These are phyloP conservation scores for Schrankia costaestrigalis DNA, from an alignment of 2,888 invertebrate species.

Conservation along the genomic window DNA sequence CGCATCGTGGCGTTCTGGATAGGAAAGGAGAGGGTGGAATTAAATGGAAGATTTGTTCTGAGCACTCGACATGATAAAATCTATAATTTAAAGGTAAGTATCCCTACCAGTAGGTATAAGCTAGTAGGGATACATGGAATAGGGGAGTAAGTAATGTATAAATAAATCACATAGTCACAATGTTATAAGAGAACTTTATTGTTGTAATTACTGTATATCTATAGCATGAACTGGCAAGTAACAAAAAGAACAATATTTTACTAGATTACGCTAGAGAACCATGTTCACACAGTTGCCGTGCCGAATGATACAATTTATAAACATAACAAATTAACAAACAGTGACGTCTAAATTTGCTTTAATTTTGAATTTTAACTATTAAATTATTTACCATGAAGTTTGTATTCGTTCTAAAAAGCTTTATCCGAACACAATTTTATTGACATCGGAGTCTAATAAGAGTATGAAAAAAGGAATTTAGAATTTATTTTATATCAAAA, in stretches of 20 bases:
- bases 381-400: conserved; percentile 61
- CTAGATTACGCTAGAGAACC: conserved; percentile 75
- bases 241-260: conserved; percentile 69
- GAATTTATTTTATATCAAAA: conserved; percentile 34
- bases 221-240: conserved; percentile 80
- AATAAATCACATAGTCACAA: conserved; percentile 54
- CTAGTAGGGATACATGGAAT: no score
- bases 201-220: conserved; percentile 78
- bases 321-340: conserved; percentile 47
- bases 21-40: no score
- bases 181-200: conserved; percentile 81
- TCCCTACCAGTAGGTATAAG: no score
- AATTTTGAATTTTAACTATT: conserved; percentile 42
- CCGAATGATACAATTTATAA: conserved; percentile 53
- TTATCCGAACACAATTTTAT: conserved; percentile 39
- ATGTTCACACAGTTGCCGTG: conserved; percentile 65
- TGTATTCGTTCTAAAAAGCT: conserved; percentile 63
- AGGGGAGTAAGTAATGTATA: no score
- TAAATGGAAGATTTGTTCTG: no score
- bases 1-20: no score
- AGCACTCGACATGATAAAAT: no score
- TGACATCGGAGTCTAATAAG: conserved; percentile 44
- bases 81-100: no score
- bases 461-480: conserved; percentile 24
- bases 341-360: conserved; percentile 54